Percentiles rank a stretch among this genome's conserved stretches.
Conservation (phyloP, 64 coral and sea anemone species). For the Montipora sp. region DNA sequence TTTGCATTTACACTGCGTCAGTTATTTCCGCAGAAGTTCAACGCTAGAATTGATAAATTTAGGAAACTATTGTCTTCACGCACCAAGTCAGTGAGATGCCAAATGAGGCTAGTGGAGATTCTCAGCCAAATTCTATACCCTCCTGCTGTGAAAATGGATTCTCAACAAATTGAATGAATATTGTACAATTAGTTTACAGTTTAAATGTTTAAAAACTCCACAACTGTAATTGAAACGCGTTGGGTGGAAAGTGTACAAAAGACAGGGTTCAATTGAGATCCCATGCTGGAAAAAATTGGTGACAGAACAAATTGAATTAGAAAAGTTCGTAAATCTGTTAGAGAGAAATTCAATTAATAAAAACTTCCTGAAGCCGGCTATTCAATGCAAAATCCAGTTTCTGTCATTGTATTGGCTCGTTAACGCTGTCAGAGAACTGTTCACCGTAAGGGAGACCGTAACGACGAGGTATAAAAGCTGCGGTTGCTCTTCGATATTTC, state of each 20-base stretch:
- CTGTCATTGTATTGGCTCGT: not conserved
- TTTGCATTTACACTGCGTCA: not conserved
- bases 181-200: not conserved
- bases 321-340: not conserved
- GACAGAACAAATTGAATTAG: not conserved
- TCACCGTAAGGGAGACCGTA: not conserved
- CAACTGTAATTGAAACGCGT: not conserved
- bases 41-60: not conserved
- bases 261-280: not conserved
- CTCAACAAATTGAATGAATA: not conserved
- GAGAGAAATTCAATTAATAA: not conserved
- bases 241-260: not conserved
- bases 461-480: not conserved
- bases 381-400: not conserved
- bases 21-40: not conserved
- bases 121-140: not conserved
- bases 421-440: not conserved
- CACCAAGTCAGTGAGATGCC: not conserved
- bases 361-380: not conserved
- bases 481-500: not conserved
- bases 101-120: not conserved
- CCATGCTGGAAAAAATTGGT: constrained; percentile 1
- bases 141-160: not conserved
- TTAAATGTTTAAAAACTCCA: not conserved
- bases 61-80: not conserved